phyloP scores from a whole-genome alignment of 2,797 vertebrate species.

The Myotis findleyi region DNA sequence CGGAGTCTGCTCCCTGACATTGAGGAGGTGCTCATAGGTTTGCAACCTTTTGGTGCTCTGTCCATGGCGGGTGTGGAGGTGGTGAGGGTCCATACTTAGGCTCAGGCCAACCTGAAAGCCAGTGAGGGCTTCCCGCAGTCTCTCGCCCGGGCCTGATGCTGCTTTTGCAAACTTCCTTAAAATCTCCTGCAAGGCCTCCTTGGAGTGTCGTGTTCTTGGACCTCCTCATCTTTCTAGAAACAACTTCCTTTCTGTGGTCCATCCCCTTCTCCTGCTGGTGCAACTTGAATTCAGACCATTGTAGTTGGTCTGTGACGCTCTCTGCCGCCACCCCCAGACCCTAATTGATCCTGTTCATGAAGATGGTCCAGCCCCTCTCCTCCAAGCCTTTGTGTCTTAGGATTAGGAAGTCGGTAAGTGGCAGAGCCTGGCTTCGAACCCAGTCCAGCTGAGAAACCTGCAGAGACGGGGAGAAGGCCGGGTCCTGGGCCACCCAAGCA shows the following conservation, averaged over 20 bases:
- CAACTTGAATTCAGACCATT: not conserved
- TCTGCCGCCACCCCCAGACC: not conserved
- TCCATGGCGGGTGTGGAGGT: not conserved
- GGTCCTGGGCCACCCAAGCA: not conserved
- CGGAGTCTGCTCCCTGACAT: not conserved
- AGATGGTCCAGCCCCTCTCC: not conserved
- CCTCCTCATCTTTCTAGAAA: not conserved
- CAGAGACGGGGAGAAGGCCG: fast-evolving
- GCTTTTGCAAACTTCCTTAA: not conserved
- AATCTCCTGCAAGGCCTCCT: not conserved
- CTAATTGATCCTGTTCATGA: not conserved
- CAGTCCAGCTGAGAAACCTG: not conserved
- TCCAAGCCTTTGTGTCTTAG: not conserved
- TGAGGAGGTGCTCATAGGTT: not conserved
- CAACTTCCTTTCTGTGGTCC: not conserved
- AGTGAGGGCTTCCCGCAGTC: not conserved
- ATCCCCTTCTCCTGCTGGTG: not conserved
- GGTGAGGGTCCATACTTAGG: not conserved
- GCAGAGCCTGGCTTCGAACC: not conserved
- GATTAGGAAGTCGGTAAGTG: not conserved
- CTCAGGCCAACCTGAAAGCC: not conserved
- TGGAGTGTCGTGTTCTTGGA: not conserved
- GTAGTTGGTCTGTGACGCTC: not conserved
- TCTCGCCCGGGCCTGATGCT: not conserved
- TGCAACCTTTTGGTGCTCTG: not conserved